Conservation (phyloP, 2,113 vertebrate genomes). For the Illadopsis cleaveri region DNA sequence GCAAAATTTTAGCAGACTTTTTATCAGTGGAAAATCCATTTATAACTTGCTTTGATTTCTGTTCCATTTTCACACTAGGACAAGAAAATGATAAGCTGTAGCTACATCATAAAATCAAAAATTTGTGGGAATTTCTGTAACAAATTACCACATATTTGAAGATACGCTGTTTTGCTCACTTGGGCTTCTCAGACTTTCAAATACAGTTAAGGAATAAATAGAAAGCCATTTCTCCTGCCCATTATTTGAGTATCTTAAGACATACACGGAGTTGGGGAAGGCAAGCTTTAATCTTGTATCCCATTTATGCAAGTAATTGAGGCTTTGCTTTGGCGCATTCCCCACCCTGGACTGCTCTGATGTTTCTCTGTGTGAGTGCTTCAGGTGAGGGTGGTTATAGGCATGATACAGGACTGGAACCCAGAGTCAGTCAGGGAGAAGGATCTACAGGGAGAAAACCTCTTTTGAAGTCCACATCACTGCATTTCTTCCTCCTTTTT, state of each 20-base stretch:
- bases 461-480: not conserved
- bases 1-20: constrained; percentile 6
- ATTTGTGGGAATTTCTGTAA: not conserved
- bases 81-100: not conserved
- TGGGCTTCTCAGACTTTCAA: not conserved
- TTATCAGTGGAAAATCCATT: not conserved
- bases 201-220: not conserved
- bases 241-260: not conserved
- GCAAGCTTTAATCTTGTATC: not conserved
- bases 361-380: not conserved
- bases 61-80: not conserved
- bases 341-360: not conserved
- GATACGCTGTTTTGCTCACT: fast-evolving
- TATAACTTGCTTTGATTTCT: constrained; percentile 22
- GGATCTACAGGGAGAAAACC: not conserved
- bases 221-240: not conserved
- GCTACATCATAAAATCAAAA: not conserved
- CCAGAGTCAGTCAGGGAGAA: not conserved
- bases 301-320: not conserved
- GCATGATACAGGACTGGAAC: not conserved
- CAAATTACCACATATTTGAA: not conserved
- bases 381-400: not conserved
- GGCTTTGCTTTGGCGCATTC: not conserved
- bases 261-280: not conserved
- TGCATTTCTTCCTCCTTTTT: not conserved